Percentiles rank a stretch among this genome's conserved stretches.
phyloP scores from a whole-genome alignment of 2,888 invertebrate species.

The Coenonympha glycerion region DNA sequence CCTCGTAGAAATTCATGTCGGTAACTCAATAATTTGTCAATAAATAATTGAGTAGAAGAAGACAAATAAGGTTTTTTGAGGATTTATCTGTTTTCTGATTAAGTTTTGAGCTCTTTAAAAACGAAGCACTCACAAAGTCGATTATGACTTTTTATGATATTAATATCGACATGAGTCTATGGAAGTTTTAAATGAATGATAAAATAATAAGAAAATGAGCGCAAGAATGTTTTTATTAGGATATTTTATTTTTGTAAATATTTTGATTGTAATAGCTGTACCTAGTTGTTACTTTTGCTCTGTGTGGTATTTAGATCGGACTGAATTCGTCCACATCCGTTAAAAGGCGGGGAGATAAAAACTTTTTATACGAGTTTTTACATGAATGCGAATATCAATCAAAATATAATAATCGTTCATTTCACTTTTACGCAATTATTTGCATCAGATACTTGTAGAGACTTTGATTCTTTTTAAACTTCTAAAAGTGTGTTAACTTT shows the following conservation, averaged over 20 bases:
- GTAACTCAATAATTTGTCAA: background rate
- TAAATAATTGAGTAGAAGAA: background rate
- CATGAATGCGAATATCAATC: conserved; percentile 20
- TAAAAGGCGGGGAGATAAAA: conserved; percentile 16
- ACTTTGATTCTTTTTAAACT: background rate
- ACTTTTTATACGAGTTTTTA: conserved; percentile 27
- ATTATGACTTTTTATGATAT: background rate
- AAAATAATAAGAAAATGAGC: background rate
- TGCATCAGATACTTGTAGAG: background rate
- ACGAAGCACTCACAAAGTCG: no score
- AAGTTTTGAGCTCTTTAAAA: no score
- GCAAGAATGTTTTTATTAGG: conserved; percentile 12
- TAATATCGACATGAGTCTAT: background rate
- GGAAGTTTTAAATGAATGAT: background rate
- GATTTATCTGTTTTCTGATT: no score
- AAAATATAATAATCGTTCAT: conserved; percentile 5
- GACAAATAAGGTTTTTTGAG: no score
- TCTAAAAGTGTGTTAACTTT: no score
- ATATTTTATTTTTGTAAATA: conserved; percentile 53
- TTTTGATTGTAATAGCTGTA: conserved; percentile 32
- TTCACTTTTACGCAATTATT: conserved; percentile 3
- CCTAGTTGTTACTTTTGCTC: conserved; percentile 21
- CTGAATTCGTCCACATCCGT: conserved; percentile 19
- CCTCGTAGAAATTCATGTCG: background rate
- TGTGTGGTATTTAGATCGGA: conserved; percentile 22